Base-by-base conservation (phyloP, 2,797 vertebrate genomes). In the Crossoptilon crossoptilon region DNA sequence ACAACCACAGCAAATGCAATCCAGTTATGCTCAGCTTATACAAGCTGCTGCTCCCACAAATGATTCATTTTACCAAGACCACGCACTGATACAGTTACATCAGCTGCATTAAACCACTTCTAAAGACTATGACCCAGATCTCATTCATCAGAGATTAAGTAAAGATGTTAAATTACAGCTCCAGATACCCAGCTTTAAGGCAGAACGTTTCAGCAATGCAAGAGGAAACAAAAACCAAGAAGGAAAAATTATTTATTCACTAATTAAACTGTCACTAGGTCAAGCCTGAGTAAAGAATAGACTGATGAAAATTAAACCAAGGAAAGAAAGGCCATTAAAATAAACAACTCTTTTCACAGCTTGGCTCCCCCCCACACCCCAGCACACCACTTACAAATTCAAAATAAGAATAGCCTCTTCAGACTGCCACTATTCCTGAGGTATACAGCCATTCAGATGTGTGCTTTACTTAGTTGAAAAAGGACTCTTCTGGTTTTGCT, bases 91-190 rank as follows among this genome's bases (percentile, higher is more conserved):
- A 87, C 48, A 84, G 84, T 94, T 92, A 93, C 88, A 88, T 96
- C 94, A 95, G 87, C 87, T 84, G 51, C 87, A 94, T 73, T 87
- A 95, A 91, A 95, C 87, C 85, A 86, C 91, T 95, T 95, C 93
- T 95, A 10, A 96, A 79, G 91, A 90, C 33, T 91, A 56, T 89
- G 93, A 94, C 91, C 85, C 79, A 84, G 89, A 92, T 71, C 68
- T 90, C 85, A 93, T 92, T 91, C 70, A 94, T 95, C 92, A 92
- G 64, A 86, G 87, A 95, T 87, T 94, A 94, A 92, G 87, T 90
- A 86, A 94, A 95, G 80, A 94, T 63, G 68, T 77, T 80, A 93
- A 94, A 84, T 91, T 93, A 86, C 53, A 86, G 60, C 76, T 88
- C 58, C 92, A 89, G 44, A 92, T 75, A 24, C 67, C 66, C 48